Conservation (phyloP, 2,113 vertebrate species). For the Oryzias woworae region DNA sequence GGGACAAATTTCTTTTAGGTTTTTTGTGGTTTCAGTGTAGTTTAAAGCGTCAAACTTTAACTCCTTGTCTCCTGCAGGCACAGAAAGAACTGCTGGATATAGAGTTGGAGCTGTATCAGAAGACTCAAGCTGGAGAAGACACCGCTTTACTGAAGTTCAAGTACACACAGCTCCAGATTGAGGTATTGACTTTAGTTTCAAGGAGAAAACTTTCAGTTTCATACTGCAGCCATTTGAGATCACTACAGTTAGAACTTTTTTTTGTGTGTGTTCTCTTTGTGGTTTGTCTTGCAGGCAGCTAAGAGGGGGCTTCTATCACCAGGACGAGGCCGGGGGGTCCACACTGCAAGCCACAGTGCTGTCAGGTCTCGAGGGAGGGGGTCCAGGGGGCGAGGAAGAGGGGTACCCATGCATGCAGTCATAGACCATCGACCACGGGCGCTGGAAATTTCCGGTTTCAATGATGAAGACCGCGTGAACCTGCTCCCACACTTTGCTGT, state of each 20-base stretch:
- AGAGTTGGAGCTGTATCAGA: slow-evolving; percentile 96
- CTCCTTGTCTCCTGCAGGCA: slow-evolving; percentile 73
- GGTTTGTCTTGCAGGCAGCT: slow-evolving; percentile 81
- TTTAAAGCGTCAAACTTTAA: background rate
- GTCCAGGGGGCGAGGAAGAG: slow-evolving; percentile 84
- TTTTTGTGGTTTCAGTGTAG: background rate
- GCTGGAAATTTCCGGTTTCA: slow-evolving; percentile 89
- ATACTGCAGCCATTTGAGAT: slow-evolving; percentile 23
- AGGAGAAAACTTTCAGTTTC: background rate
- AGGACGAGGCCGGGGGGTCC: slow-evolving; percentile 83
- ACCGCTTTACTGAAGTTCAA: slow-evolving; percentile 90
- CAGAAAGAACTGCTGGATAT: slow-evolving; percentile 95
- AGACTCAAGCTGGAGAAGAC: slow-evolving; percentile 95
- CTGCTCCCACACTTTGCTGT: slow-evolving; percentile 97
- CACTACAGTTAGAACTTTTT: slow-evolving; percentile 4
- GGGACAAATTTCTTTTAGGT: background rate
- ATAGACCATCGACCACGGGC: slow-evolving; percentile 93
- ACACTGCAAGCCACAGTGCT: slow-evolving; percentile 82
- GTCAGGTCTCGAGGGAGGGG: slow-evolving; percentile 84
- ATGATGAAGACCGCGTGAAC: slow-evolving; percentile 86
- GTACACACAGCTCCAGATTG: slow-evolving; percentile 93
- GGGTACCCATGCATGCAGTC: slow-evolving; percentile 82
- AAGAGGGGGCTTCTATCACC: slow-evolving; percentile 90
- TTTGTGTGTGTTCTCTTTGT: background rate
- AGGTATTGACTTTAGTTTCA: slow-evolving; percentile 73